Evolutionary conservation across 2,113 vertebrate genomes (phyloP).

Genomic region (Hippocampus abdominalis): DNA sequence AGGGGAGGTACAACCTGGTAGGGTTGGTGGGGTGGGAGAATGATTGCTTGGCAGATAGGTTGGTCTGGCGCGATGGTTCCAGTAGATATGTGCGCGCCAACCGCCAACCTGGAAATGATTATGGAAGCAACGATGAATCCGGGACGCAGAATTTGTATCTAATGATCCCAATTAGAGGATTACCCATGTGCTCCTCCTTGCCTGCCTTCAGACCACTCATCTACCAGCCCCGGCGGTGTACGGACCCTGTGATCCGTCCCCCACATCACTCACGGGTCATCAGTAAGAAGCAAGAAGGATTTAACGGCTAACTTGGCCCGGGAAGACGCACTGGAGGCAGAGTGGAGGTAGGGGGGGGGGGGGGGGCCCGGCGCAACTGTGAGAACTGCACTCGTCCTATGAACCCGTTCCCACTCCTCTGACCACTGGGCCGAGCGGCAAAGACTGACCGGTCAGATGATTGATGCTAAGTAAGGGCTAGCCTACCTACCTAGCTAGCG

Average conservation of each 20-base stretch:
- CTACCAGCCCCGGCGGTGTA: slow-evolving; percentile 1
- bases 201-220: neutral
- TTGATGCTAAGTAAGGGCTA: neutral
- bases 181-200: slow-evolving; percentile 29
- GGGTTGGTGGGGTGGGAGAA: too few relatives aligned
- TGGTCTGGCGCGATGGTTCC: neutral
- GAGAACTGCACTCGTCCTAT: slow-evolving; percentile 51
- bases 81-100: neutral
- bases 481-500: too few relatives aligned
- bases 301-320: slow-evolving; percentile 64
- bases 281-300: slow-evolving; percentile 60
- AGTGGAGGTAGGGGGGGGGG: too few relatives aligned
- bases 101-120: slow-evolving; percentile 62
- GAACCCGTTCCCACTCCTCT: neutral
- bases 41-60: neutral
- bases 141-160: slow-evolving; percentile 50
- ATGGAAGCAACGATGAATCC: slow-evolving; percentile 54
- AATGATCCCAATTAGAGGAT: slow-evolving; percentile 67
- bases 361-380: slow-evolving; percentile 29
- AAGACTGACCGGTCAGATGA: neutral
- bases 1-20: too few relatives aligned
- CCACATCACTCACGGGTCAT: slow-evolving; percentile 66
- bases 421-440: neutral
- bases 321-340: slow-evolving; percentile 28
- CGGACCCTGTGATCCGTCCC: slow-evolving; percentile 56